phyloP scores from a whole-genome alignment of 2,113 vertebrate species.

The Chaetorhynchus papuensis region DNA sequence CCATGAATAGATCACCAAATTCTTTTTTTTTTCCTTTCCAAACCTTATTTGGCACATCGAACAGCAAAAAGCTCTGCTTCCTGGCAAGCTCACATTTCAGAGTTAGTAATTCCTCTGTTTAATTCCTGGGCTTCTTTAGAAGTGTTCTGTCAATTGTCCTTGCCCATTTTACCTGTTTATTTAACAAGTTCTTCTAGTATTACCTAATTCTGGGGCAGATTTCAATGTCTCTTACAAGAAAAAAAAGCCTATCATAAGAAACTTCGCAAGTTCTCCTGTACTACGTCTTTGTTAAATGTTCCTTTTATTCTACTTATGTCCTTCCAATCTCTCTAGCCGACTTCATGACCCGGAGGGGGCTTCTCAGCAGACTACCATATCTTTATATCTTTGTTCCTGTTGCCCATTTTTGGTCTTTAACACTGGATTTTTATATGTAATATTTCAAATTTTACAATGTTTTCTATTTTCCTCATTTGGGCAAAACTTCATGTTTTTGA shows the following conservation, averaged over 20 bases:
- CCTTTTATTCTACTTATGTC: background rate
- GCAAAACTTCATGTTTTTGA: background rate
- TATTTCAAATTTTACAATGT: background rate
- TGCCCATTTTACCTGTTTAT: background rate
- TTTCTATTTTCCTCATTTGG: background rate
- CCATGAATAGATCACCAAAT: background rate
- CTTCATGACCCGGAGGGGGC: background rate
- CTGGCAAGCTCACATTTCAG: background rate
- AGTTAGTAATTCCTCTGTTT: background rate
- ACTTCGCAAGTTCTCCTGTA: background rate
- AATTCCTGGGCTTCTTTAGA: background rate
- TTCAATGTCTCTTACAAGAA: background rate
- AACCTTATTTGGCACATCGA: background rate
- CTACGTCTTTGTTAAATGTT: background rate
- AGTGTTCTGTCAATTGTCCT: background rate
- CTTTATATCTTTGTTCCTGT: background rate
- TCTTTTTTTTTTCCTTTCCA: background rate
- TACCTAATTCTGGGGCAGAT: background rate
- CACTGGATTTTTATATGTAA: background rate
- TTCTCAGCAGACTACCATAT: background rate
- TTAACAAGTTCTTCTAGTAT: background rate
- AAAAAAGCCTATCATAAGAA: background rate
- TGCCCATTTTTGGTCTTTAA: background rate
- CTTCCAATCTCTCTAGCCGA: background rate
- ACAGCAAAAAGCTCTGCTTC: background rate